Conservation (phyloP, 1,140 invertebrate genomes). For the Drosophila lowei region DNA sequence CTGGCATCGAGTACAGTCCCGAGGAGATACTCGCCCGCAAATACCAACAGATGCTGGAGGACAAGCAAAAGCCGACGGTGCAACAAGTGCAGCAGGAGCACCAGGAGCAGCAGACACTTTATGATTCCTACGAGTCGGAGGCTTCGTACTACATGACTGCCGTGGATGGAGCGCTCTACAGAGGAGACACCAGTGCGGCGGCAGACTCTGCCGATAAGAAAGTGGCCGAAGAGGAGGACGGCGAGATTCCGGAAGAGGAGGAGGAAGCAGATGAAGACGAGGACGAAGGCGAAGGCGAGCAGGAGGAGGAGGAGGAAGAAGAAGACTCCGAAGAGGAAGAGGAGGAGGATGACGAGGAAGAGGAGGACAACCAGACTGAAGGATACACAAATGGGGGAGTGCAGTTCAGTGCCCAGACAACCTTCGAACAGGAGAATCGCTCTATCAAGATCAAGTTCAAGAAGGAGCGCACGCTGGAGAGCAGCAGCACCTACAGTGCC, state of each 20-base stretch:
- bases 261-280: slow-evolving; percentile 38
- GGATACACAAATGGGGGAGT: slow-evolving; percentile 45
- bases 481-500: slow-evolving; percentile 75
- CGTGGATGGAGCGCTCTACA: slow-evolving; percentile 53
- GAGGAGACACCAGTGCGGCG: slow-evolving; percentile 8
- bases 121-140: slow-evolving; percentile 56
- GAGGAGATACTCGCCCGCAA: slow-evolving; percentile 73
- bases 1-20: slow-evolving; percentile 75
- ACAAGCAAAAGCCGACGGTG: slow-evolving; percentile 20
- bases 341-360: slow-evolving; percentile 35
- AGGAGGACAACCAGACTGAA: slow-evolving; percentile 13
- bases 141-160: slow-evolving; percentile 65
- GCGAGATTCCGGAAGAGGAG: slow-evolving; percentile 17
- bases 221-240: slow-evolving; percentile 32
- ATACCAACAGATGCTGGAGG: slow-evolving; percentile 45
- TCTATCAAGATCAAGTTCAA: slow-evolving; percentile 81
- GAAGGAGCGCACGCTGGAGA: slow-evolving; percentile 66
- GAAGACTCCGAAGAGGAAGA: slow-evolving; percentile 43
- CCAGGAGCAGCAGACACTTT: slow-evolving; percentile 40
- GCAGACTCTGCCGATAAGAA: slow-evolving; percentile 7
- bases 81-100: slow-evolving; percentile 41
- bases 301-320: slow-evolving; percentile 47
- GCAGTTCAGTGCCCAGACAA: slow-evolving; percentile 66
- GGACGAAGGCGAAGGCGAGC: slow-evolving; percentile 21
- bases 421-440: slow-evolving; percentile 72